Evolutionary conservation across 2,113 vertebrate genomes (phyloP).

Genomic region (Agapornis roseicollis): DNA sequence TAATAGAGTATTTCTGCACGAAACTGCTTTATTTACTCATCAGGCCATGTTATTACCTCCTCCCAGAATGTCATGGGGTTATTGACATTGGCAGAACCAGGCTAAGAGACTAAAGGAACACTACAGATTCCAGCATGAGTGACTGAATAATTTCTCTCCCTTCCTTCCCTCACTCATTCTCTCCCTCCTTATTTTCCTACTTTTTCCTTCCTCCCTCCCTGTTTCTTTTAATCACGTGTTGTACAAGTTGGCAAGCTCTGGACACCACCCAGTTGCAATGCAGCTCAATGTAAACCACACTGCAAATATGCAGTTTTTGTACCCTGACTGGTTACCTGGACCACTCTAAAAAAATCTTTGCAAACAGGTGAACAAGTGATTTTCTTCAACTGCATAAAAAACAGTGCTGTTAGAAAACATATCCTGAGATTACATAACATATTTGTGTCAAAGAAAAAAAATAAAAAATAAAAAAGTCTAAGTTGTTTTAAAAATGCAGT

Average conservation of each 20-base stretch:
- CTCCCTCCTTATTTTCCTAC: fast-evolving
- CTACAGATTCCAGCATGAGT: background rate
- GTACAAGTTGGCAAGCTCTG: background rate
- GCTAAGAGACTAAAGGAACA: slow-evolving; percentile 5
- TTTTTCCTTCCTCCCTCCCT: fast-evolving
- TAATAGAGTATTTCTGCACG: background rate
- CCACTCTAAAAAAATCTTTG: background rate
- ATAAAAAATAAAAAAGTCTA: too few relatives aligned
- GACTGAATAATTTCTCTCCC: background rate
- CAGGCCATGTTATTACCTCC: background rate
- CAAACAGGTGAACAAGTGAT: background rate
- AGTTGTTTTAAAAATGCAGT: background rate
- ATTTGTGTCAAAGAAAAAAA: fast-evolving
- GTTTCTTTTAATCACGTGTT: fast-evolving
- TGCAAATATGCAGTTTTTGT: background rate
- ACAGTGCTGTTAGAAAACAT: fast-evolving
- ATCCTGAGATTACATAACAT: fast-evolving
- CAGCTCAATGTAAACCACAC: fast-evolving
- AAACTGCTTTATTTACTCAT: background rate
- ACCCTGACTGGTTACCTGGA: background rate
- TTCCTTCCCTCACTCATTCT: background rate
- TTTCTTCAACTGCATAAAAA: background rate
- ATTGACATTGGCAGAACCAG: slow-evolving; percentile 57
- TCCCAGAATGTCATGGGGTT: background rate
- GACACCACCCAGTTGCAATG: background rate